Conservation (phyloP, 2,113 vertebrate genomes). For the Amazona guildingii region DNA sequence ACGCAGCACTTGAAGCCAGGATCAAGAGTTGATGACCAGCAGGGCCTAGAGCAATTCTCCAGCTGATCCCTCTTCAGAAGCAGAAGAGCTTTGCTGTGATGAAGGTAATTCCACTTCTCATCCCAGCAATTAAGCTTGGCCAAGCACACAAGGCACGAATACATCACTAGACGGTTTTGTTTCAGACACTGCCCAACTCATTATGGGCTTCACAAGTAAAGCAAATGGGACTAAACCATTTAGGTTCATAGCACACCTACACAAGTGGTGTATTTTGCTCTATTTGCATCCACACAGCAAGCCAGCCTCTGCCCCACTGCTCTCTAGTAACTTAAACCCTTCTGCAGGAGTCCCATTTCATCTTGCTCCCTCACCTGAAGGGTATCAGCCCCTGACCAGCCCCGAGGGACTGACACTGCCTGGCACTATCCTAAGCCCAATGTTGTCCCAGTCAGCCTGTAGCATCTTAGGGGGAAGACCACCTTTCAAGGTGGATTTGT, state of each 20-base stretch:
- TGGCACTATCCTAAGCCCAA: background rate
- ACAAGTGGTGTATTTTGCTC: background rate
- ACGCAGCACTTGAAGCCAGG: fast-evolving
- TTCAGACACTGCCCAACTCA: background rate
- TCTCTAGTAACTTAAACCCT: background rate
- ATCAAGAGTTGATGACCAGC: background rate
- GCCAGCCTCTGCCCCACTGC: background rate
- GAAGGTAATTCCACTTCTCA: background rate
- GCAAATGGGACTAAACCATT: background rate
- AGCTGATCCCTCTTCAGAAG: background rate
- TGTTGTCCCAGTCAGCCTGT: fast-evolving
- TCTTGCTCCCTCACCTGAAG: background rate
- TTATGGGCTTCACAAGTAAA: background rate
- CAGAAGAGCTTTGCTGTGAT: background rate
- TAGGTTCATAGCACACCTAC: background rate
- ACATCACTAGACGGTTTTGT: background rate
- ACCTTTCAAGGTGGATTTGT: background rate
- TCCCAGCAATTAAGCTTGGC: background rate
- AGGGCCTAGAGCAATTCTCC: background rate
- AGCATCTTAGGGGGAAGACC: background rate
- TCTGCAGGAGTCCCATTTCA: background rate
- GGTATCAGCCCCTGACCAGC: background rate
- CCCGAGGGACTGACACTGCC: background rate
- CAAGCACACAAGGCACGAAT: background rate
- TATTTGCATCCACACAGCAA: background rate